These are phyloP conservation scores for Progne subis DNA, from an alignment of 2,113 vertebrate species.

Conservation along the genomic window DNA sequence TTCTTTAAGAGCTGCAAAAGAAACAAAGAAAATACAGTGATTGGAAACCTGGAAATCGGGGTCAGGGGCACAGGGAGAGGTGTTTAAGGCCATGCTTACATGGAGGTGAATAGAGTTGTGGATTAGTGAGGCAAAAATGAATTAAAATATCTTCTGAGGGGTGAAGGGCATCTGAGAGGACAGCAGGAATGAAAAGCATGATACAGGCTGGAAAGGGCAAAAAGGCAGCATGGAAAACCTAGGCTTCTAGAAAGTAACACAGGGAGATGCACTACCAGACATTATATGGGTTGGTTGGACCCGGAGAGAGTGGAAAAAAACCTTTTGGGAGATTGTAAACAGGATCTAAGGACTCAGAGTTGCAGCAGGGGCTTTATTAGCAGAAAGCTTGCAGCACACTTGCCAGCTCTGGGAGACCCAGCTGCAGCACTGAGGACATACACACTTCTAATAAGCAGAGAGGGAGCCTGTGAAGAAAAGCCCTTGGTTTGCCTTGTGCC, in stretches of 20 bases:
- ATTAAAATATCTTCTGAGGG: background rate
- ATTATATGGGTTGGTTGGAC: background rate
- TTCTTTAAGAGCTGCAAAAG: background rate
- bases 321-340: background rate
- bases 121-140: background rate
- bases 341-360: background rate
- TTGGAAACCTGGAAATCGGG: background rate
- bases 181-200: background rate
- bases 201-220: background rate
- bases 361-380: constrained; percentile 15
- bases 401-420: background rate
- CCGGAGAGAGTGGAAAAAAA: background rate
- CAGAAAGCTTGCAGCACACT: background rate
- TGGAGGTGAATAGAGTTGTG: background rate
- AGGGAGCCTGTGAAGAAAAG: background rate
- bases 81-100: background rate
- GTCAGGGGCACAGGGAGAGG: fast-evolving
- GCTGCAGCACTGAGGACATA: fast-evolving
- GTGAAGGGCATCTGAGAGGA: background rate
- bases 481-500: background rate
- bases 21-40: background rate
- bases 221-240: background rate
- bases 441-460: background rate
- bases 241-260: background rate
- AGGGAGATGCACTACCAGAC: background rate